Base-by-base conservation (phyloP, 2,113 vertebrate genomes). In the Excalfactoria chinensis region DNA sequence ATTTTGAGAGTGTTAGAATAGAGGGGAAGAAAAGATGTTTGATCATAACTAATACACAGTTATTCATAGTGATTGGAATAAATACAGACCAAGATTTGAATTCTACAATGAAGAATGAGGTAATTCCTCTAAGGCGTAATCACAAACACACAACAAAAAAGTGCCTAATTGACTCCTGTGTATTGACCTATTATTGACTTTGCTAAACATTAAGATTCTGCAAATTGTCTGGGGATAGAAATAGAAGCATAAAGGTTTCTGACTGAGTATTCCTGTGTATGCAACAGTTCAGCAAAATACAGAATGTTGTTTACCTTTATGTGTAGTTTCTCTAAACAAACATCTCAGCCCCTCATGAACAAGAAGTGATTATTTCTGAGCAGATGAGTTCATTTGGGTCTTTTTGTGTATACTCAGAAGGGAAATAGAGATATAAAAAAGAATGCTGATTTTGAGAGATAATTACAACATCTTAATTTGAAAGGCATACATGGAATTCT, bases 141-240 rank as follows among this genome's bases (percentile, higher is more conserved):
- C 0, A 1, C 53, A 94, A 91, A 87, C 64, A 87, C 64, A 86
- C 46, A 59, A 32, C 14, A 79, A 62, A 89, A 32, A 89, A 90
- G 67, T 11, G 23, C 70, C 41, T 83, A 74, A 62, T 59, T 93
- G 85, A 76, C 89, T 95, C 37, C 32, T 82, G 49, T 83, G 74
- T 87, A 85, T 95, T 92, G 84, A 84, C 74, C 55, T 82, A 85
- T 91, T 95, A 95, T 87, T 93, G 89, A 95, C 68, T 85, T 93
- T 89, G 28, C 18, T 84, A 76, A 84, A 87, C 40, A 92, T 66
- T 89, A 93, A 90, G 23, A 62, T 94, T 86, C 63, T 32, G 18
- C 44, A 90, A 62, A 87, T 70, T 73, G 69, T 2, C 58, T 92
- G n/a, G 41, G 53, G 70, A 88, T 56, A 94, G 53, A 84, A 88